phyloP scores from a whole-genome alignment of 2,888 invertebrate genomes.

The Conus canariensis region DNA sequence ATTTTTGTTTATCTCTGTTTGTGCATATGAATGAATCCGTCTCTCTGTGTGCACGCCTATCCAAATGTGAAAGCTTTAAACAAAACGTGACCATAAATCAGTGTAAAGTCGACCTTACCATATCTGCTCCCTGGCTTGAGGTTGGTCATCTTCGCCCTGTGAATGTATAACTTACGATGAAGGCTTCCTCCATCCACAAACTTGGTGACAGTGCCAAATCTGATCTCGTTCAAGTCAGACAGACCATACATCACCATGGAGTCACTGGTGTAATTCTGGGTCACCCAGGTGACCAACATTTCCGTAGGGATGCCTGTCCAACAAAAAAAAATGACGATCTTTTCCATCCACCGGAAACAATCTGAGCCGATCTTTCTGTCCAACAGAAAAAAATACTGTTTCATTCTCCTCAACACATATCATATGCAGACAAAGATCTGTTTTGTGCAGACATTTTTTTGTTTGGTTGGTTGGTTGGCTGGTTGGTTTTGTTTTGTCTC shows the following conservation, averaged over 20 bases:
- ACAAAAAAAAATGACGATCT: background rate
- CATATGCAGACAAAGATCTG: too few species aligned
- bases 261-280: conserved; percentile 50
- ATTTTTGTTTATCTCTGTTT: too few species aligned
- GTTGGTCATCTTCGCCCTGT: conserved; percentile 66
- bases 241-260: conserved; percentile 58
- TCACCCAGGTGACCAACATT: conserved; percentile 69
- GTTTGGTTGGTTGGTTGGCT: too few species aligned
- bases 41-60: background rate
- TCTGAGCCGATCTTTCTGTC: too few species aligned
- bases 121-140: conserved; percentile 69
- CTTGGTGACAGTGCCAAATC: conserved; percentile 61
- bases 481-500: too few species aligned
- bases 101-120: conserved; percentile 57
- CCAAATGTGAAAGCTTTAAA: background rate
- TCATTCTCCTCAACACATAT: too few species aligned
- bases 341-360: too few species aligned
- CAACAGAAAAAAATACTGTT: too few species aligned
- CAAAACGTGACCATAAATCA: background rate
- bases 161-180: conserved; percentile 67
- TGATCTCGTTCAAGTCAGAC: conserved; percentile 34
- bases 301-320: conserved; percentile 49
- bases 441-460: too few species aligned
- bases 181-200: conserved; percentile 72
- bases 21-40: background rate